Conservation (phyloP, 2,888 invertebrate genomes). For the Schizotus pectinicornis region DNA sequence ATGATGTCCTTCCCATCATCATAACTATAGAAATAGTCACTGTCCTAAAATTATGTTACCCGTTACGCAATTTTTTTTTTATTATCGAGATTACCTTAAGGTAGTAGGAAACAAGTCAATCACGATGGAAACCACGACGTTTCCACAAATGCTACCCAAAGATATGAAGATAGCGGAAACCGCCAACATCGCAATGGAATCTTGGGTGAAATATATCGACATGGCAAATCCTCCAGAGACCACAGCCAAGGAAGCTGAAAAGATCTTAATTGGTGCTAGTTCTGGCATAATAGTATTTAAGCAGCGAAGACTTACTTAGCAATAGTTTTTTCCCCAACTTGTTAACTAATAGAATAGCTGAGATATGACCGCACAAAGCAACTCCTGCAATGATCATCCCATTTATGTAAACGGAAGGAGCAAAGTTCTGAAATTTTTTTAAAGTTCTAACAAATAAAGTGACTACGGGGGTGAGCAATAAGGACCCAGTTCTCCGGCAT, state of each 20-base stretch:
- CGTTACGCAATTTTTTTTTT: neutral
- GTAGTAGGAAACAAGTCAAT: constrained; percentile 72
- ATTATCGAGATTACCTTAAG: constrained; percentile 61
- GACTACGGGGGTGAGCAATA: no score
- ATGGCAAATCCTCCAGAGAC: constrained; percentile 61
- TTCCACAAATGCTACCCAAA: constrained; percentile 63
- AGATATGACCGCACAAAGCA: constrained; percentile 67
- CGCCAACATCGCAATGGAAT: constrained; percentile 61
- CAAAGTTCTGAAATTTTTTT: constrained; percentile 39
- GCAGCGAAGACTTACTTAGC: constrained; percentile 57
- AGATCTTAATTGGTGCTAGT: no score
- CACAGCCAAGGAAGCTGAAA: constrained; percentile 44
- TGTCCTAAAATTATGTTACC: constrained; percentile 61
- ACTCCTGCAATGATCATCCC: constrained; percentile 71
- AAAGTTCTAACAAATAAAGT: no score
- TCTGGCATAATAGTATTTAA: neutral
- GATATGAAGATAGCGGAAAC: constrained; percentile 64
- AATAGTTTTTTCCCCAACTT: constrained; percentile 62
- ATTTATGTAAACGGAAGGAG: constrained; percentile 67
- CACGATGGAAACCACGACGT: constrained; percentile 67
- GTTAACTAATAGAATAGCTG: constrained; percentile 64
- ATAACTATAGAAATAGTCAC: constrained; percentile 73
- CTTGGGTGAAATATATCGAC: constrained; percentile 64
- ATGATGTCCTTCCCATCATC: constrained; percentile 73
- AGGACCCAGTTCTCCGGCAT: no score